Evolutionary conservation across 2,113 vertebrate genomes (phyloP).

Genomic region (Ceyx margarethae): DNA sequence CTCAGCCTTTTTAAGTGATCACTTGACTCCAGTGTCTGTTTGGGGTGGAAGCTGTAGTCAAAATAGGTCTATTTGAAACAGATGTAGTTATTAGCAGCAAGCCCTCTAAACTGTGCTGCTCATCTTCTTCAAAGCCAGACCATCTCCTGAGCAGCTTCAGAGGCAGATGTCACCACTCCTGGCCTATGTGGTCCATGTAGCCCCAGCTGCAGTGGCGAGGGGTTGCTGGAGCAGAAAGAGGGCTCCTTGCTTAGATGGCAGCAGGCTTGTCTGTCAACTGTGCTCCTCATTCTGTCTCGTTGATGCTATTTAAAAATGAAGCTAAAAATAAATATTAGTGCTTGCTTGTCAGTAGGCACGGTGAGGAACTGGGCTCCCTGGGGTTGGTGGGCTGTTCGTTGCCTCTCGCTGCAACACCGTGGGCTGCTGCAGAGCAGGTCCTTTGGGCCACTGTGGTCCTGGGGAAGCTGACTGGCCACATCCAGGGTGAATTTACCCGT

Average conservation of each 20-base stretch:
- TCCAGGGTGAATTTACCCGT: not conserved
- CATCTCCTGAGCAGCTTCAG: not conserved
- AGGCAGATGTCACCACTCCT: not conserved
- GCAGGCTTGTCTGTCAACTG: not conserved
- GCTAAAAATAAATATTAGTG: not conserved
- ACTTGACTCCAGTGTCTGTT: constrained; percentile 19
- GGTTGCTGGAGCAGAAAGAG: not conserved
- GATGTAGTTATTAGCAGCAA: constrained; percentile 29
- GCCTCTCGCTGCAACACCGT: rapidly evolving
- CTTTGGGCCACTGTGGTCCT: not conserved
- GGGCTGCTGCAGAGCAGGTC: not conserved
- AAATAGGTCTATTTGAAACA: constrained; percentile 47
- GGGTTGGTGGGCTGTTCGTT: not conserved
- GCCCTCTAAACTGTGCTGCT: not conserved
- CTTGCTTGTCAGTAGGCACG: not conserved
- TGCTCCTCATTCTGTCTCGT: not conserved
- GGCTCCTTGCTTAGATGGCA: not conserved
- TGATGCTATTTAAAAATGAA: not conserved
- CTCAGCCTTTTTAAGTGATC: constrained; percentile 27
- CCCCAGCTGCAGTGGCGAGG: not conserved
- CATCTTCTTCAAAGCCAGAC: not conserved
- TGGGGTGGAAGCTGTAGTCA: constrained; percentile 14
- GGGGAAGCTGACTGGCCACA: not conserved
- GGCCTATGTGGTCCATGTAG: not conserved
- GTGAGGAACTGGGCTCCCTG: not conserved